Evolutionary conservation across 1,140 invertebrate genomes (phyloP).

Genomic region (Anastrepha obliqua): DNA sequence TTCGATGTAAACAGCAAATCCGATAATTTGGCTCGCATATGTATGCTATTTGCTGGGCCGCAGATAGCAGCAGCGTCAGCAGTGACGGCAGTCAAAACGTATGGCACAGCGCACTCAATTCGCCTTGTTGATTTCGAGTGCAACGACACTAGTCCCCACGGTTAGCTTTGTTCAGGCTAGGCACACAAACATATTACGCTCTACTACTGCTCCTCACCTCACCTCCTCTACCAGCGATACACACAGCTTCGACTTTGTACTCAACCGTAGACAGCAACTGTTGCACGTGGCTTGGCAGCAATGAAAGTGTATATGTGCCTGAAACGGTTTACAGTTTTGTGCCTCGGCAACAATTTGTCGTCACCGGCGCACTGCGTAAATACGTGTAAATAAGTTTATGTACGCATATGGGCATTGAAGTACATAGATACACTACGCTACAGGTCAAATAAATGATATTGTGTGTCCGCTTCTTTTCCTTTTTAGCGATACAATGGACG

Average conservation of each 20-base stretch:
- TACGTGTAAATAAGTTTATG: neutral
- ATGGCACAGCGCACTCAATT: neutral
- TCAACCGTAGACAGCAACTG: conserved; percentile 1
- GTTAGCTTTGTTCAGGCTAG: neutral
- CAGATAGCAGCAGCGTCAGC: neutral
- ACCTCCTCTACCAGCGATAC: neutral
- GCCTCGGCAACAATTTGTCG: neutral
- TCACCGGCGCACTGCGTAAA: neutral
- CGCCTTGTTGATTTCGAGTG: conserved; percentile 46
- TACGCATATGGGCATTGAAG: conserved; percentile 26
- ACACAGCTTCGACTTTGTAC: conserved; percentile 21
- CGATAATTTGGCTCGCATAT: neutral
- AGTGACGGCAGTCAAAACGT: neutral
- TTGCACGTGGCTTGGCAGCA: conserved; percentile 2
- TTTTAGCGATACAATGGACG: too few relatives aligned
- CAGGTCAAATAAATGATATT: neutral
- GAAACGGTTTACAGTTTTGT: neutral
- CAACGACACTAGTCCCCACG: conserved; percentile 29
- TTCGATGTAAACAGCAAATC: neutral
- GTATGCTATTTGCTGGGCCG: neutral
- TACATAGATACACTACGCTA: neutral
- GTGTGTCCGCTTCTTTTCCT: too few relatives aligned
- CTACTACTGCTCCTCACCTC: too few relatives aligned
- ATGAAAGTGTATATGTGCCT: neutral
- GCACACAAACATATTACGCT: neutral